Base-by-base conservation (phyloP, 2,888 invertebrate genomes). In the Meganola albula region DNA sequence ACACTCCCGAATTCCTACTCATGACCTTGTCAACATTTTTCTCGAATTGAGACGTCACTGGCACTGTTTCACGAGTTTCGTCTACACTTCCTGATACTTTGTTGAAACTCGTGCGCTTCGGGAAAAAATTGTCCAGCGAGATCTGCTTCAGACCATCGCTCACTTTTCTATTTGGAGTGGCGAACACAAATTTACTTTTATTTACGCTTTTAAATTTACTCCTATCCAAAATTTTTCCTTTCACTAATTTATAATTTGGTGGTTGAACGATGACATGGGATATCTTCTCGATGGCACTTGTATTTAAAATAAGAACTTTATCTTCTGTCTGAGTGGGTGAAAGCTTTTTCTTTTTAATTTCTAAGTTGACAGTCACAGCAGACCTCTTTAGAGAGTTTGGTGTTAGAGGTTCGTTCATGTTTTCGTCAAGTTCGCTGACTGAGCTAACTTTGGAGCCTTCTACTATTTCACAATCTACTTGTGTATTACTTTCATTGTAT, bases 261-360 rank as follows among this genome's bases (percentile, higher is more conserved):
- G 82, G 80, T 55, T 83, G 80, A 49, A 82, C 69, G 64, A 75
- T 82, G 72, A 80, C 78, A 70, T 80, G 74, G 33, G 75, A 72
- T 52, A 82, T 64, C 63, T 74, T 78, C 54, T 76, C 74, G 63
- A 76, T 72, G 67, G 75, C 77, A 64, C 78, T 67, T 53, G 78
- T 76, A 37, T 84, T 85, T 63, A 83, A 83, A 84, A 79, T 79
- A 66, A 82, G 84, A 85, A 85, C 68, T 64, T 74, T 80, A 59
- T 72, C 63, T 60, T 74, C 72, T 61, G 47, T 45, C 38, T 46
- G 58, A 44, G 40, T 38, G 34, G 39, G 25, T 61, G 73, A 58
- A 59, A 63, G 39, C 42, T 71, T 78, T 52, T 69, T 69, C 60
- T 72, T 83, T 73, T 80, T 82, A 49, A 80, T 75, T 74, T 82